A percentile compares a stretch with the other conserved stretches of the same genome.
Conservation (phyloP, 2,113 vertebrate species). For the Cebidichthys violaceus region DNA sequence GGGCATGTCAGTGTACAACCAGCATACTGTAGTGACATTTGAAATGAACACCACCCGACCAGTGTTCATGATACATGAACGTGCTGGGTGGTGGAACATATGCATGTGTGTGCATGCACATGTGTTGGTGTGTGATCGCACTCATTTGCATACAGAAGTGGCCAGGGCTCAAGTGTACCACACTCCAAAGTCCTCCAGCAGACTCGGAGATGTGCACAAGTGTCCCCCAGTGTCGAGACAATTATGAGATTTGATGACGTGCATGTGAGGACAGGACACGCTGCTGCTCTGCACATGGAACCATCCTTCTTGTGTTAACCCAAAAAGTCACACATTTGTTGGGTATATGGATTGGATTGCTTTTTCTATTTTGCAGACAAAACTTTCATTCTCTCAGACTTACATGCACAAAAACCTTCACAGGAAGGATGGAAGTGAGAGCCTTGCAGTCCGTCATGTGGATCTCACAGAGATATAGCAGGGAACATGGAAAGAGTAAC, state of each 20-base stretch:
- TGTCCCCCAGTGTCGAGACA: slow-evolving; percentile 30
- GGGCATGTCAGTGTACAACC: slow-evolving; percentile 53
- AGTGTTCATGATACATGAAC: slow-evolving; percentile 48
- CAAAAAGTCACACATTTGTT: background rate
- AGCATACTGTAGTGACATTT: slow-evolving; percentile 61
- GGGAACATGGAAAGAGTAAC: background rate
- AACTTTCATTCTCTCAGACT: slow-evolving; percentile 3
- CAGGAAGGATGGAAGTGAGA: slow-evolving; percentile 7
- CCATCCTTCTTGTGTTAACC: background rate
- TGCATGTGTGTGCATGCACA: background rate
- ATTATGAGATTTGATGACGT: slow-evolving; percentile 19
- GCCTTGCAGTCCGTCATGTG: background rate
- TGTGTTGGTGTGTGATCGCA: background rate
- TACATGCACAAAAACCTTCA: slow-evolving; percentile 1
- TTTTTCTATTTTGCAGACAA: background rate
- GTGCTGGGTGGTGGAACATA: slow-evolving; percentile 10
- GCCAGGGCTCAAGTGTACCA: slow-evolving; percentile 9
- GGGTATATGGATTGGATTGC: slow-evolving; percentile 27
- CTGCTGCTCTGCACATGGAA: background rate
- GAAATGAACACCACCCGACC: slow-evolving; percentile 54
- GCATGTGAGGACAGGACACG: slow-evolving; percentile 7
- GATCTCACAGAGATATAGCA: slow-evolving; percentile 1
- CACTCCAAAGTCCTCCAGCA: slow-evolving; percentile 29
- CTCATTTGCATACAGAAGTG: slow-evolving; percentile 45
- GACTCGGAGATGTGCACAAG: slow-evolving; percentile 22